Evolutionary conservation across 2,113 vertebrate species (phyloP).

Genomic region (Callopanchax toddi): DNA sequence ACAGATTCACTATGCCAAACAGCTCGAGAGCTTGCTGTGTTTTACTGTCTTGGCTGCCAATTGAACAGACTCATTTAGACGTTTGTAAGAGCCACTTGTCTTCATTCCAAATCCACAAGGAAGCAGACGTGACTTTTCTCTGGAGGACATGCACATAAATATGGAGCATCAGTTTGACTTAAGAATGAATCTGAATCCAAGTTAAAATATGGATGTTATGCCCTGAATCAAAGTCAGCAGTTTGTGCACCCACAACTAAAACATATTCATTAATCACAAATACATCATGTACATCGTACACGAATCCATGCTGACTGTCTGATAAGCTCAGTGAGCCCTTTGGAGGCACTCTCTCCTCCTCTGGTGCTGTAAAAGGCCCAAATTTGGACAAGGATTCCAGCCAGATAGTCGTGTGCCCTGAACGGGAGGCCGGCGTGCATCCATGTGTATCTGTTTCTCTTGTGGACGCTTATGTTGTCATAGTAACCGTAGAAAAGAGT

Average conservation of each 20-base stretch:
- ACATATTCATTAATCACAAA: background rate
- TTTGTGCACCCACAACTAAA: slow-evolving; percentile 17
- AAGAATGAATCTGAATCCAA: background rate
- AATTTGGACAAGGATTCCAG: slow-evolving; percentile 92
- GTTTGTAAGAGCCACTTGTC: slow-evolving; percentile 7
- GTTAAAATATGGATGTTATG: background rate
- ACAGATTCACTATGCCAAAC: background rate
- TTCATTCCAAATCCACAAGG: slow-evolving; percentile 15
- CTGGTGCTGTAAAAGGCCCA: slow-evolving; percentile 83
- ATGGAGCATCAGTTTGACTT: background rate
- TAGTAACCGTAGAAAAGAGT: slow-evolving; percentile 64
- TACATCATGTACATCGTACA: slow-evolving; percentile 25
- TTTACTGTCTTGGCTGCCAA: background rate
- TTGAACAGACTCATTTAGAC: background rate
- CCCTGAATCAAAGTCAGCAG: background rate
- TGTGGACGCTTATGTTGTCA: slow-evolving; percentile 65
- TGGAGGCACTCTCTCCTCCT: slow-evolving; percentile 64
- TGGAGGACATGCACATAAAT: slow-evolving; percentile 2
- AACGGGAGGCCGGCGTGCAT: slow-evolving; percentile 78
- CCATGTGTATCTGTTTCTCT: slow-evolving; percentile 60
- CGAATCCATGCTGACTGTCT: slow-evolving; percentile 41
- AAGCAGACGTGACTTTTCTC: slow-evolving; percentile 6
- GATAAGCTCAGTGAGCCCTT: slow-evolving; percentile 76
- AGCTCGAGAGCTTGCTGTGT: background rate
- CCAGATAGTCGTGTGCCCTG: slow-evolving; percentile 86